Percentiles rank a stretch among this genome's conserved stretches.
These are phyloP conservation scores for Amiota mariae DNA, from an alignment of 2,888 invertebrate genomes.

Conservation along the genomic window DNA sequence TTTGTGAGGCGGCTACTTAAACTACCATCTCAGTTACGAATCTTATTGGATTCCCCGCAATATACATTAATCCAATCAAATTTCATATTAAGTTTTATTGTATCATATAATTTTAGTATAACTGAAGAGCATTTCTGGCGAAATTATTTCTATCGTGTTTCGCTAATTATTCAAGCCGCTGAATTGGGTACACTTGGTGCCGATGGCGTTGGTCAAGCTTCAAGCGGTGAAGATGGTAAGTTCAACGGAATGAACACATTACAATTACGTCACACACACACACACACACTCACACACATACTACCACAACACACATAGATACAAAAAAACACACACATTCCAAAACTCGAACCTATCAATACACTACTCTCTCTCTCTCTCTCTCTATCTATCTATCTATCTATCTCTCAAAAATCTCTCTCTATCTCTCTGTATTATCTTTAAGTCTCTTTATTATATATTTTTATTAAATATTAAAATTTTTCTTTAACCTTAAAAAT, in stretches of 20 bases:
- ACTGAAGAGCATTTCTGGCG: constrained; percentile 99
- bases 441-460: constrained; percentile 15
- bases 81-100: background rate
- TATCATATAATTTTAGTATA: constrained; percentile 77
- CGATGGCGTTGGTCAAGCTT: constrained; percentile 73
- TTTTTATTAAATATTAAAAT: constrained; percentile 10
- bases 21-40: too few species aligned
- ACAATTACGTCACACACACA: constrained; percentile 4
- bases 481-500: background rate
- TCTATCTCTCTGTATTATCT: constrained; percentile 30
- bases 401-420: constrained; percentile 34
- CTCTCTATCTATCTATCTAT: constrained; percentile 41
- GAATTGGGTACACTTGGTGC: constrained; percentile 77
- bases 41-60: background rate
- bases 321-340: constrained; percentile 15
- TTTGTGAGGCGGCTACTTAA: too few species aligned
- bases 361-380: constrained; percentile 38
- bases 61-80: background rate
- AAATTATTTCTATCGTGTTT: constrained; percentile 99
- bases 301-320: constrained; percentile 13
- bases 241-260: constrained; percentile 39
- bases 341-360: background rate
- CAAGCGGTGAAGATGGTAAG: constrained; percentile 74
- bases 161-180: constrained; percentile 97
- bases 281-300: constrained; percentile 36